A percentile compares a stretch with the other conserved stretches of the same genome.
Evolutionary conservation across 1,140 invertebrate genomes (phyloP).

Genomic region (Drosophila rhopaloa): DNA sequence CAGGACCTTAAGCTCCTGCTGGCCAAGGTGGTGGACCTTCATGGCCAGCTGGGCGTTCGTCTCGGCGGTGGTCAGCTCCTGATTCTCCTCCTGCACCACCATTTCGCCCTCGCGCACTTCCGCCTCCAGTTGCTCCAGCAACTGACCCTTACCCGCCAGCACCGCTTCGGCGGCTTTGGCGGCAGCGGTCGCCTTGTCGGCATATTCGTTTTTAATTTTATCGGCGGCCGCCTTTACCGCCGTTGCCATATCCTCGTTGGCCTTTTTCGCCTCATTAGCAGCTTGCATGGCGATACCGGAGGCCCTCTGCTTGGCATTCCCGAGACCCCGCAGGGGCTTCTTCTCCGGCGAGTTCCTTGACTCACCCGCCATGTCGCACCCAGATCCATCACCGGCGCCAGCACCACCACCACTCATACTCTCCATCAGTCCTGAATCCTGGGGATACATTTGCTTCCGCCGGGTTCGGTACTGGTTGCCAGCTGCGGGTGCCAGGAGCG

Average conservation of each 20-base stretch:
- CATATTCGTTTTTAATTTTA: slow-evolving; percentile 60
- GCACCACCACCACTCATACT: neutral
- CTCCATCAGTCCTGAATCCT: neutral
- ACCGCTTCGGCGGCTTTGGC: slow-evolving; percentile 65
- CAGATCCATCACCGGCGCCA: neutral
- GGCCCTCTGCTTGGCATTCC: slow-evolving; percentile 25
- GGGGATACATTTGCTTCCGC: neutral
- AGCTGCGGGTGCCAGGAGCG: slow-evolving; percentile 1
- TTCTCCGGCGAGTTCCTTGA: too few species aligned
- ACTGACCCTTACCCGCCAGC: slow-evolving; percentile 41
- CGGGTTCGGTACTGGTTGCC: slow-evolving; percentile 4
- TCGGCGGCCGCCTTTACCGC: slow-evolving; percentile 55
- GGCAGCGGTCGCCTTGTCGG: slow-evolving; percentile 56
- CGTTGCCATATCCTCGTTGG: slow-evolving; percentile 62
- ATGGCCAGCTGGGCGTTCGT: slow-evolving; percentile 36
- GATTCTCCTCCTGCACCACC: slow-evolving; percentile 55
- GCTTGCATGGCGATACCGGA: slow-evolving; percentile 56
- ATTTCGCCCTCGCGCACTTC: slow-evolving; percentile 58
- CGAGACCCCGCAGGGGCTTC: neutral
- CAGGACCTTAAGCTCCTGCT: slow-evolving; percentile 43
- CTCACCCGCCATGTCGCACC: neutral
- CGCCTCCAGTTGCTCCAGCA: slow-evolving; percentile 61
- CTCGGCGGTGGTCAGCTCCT: slow-evolving; percentile 38
- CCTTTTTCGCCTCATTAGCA: slow-evolving; percentile 59
- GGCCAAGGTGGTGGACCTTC: slow-evolving; percentile 25